Evolutionary conservation across 1,140 invertebrate species (phyloP), one percentile per base, ranked within the genome.

Genomic region (Hyphantria cunea): DNA sequence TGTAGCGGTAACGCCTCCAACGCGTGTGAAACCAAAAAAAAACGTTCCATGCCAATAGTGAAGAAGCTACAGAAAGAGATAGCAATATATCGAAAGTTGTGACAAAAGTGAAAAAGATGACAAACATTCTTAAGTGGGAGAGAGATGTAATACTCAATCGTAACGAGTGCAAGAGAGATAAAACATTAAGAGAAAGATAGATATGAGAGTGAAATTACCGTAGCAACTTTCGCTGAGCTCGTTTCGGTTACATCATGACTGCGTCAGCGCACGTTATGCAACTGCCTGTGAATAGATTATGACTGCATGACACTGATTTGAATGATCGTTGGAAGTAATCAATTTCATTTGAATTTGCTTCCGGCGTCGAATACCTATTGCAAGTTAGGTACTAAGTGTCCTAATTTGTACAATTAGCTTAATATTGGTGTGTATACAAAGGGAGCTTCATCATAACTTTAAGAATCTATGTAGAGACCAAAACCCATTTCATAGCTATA

Each of bases 171-270:
- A 72, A 89, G 59, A 73, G 70, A 69, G 79, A 86, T 52, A 60
- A 63, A 54, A 25, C 50, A 65, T 67, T 55, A 69, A 84, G 76
- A 76, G 80, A 88, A 86, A 84, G 83, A 87, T 74, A 64, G 69
- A 64, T 74, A 75, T 72, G 75, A 76, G 77, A 89, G 86, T 84
- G 85, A 90, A 89, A 90, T 90, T 88, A 74, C 68, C 70, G 77
- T 66, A 71, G 69, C 68, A 82, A 88, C 87, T 90, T 90, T 90
- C 87, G 76, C 87, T 87, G 87, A 80, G 82, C 87, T 75, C 78
- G 80, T 84, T 89, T 86, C 74, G 71, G 76, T 90, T 90, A 88
- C 85, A 79, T 90, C 87, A 89, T 68, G 51, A 47, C 58, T 72
- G 68, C 72, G 69, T 70, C 55, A 54, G 71, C 71, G 68, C 66